Conservation (phyloP, 2,113 vertebrate species). For the Syrrhaptes paradoxus region DNA sequence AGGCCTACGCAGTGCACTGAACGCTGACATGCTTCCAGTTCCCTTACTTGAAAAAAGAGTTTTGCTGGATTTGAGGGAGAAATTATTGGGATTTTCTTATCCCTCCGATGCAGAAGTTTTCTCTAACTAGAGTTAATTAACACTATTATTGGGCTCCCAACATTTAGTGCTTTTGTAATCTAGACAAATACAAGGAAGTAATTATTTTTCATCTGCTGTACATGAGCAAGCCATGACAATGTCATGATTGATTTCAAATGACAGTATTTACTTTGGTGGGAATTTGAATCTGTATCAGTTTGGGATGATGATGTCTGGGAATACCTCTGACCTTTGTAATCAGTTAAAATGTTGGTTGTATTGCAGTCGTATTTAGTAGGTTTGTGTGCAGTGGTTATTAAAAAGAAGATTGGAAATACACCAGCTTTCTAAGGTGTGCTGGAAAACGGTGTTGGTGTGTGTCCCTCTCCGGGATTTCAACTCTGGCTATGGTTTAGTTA, state of each 20-base stretch:
- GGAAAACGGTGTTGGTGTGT: rapidly evolving
- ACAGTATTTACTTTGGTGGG: background rate
- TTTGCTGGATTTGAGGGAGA: background rate
- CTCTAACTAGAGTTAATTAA: background rate
- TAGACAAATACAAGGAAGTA: background rate
- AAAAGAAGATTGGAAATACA: background rate
- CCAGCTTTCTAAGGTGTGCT: background rate
- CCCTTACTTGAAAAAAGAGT: background rate
- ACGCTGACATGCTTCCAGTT: background rate
- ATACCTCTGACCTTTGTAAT: background rate
- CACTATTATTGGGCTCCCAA: rapidly evolving
- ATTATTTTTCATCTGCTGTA: background rate
- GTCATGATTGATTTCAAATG: background rate
- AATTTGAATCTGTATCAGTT: background rate
- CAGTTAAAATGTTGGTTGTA: background rate
- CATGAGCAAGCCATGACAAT: background rate
- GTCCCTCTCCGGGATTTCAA: background rate
- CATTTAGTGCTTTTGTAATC: background rate
- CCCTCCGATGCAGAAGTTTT: background rate
- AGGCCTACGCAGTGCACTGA: rapidly evolving
- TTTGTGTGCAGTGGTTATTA: background rate
- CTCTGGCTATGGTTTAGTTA: background rate
- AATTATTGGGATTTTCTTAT: background rate
- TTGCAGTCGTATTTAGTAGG: background rate
- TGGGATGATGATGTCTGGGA: rapidly evolving